phyloP scores from a whole-genome alignment of 2,113 vertebrate species.

The Nanorana parkeri region DNA sequence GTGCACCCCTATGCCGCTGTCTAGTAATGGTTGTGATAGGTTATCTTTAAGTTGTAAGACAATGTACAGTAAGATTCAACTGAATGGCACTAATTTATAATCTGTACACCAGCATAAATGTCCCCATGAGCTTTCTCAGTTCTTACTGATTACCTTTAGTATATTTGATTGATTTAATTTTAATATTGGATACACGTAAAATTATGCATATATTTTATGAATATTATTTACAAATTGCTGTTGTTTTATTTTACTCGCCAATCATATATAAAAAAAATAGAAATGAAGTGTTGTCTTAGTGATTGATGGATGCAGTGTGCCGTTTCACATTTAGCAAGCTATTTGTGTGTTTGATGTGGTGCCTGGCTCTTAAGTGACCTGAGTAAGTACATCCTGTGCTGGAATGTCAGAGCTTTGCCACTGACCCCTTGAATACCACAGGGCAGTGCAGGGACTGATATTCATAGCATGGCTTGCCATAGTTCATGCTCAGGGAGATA shows the following conservation, averaged over 20 bases:
- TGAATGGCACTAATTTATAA: too few species aligned
- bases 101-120: too few species aligned
- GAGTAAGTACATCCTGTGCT: not conserved
- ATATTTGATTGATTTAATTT: not conserved
- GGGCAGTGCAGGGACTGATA: not conserved
- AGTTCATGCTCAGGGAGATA: not conserved
- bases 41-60: too few species aligned
- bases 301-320: not conserved
- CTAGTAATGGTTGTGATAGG: too few species aligned
- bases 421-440: not conserved
- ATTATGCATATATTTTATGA: not conserved
- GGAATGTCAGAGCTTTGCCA: not conserved
- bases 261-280: not conserved
- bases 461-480: not conserved
- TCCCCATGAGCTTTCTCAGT: too few species aligned
- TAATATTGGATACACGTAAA: not conserved
- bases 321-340: not conserved
- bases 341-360: not conserved
- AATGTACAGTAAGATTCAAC: too few species aligned
- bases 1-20: too few species aligned
- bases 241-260: not conserved
- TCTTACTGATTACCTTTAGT: not conserved
- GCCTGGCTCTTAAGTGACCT: not conserved
- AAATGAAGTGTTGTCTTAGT: not conserved
- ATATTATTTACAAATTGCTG: not conserved